Evolutionary conservation across 2,888 invertebrate species (phyloP), one percentile per base, ranked within the genome.

Genomic region (Tortrix viridana): DNA sequence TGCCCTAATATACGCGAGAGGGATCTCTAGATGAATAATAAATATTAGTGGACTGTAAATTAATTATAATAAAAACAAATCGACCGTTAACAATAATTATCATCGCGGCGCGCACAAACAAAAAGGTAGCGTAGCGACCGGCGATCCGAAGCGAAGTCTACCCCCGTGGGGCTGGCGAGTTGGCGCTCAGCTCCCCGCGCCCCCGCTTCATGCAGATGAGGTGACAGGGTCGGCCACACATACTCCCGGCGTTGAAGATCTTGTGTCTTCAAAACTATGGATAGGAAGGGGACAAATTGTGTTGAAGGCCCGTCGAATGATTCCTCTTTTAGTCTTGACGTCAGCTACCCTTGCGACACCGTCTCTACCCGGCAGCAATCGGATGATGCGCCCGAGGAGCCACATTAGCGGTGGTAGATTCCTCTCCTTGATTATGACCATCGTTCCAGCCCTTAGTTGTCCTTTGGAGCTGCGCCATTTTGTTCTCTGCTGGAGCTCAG

Each of bases 261-360:
- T n/a, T 26, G 26, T 9, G 7, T 47, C 20, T 47, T 47, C 47
- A 47, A 47, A 4, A 19, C 18, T 19, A 22, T 23, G 5, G 14
- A 47, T 47, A 14, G 47, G 47, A 12, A 47, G 47, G 5, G 47
- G 32, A 12, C 63, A 63, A 16, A 63, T 44, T 3, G 18, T 52
- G 16, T 53, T 57, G 38, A 47, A 53, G 2, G 53, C 52, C 4
- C 58, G 43, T 5, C 63, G 57, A 7, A 57, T 20, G 16, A 20
- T 16, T 3, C 60, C 65, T 14, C 26, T 57, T 18, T 18, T 65
- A 2, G 56, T 60, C 9, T 38, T 56, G 3, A 65, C 37, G 12
- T 63, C 63, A 1, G 63, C 66, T 3, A 66, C 66, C 26, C 66
- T 49, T 7, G 47, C 50, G 9, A 59, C 12, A 4, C 65, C 65